Base-by-base conservation (phyloP, 1,140 invertebrate genomes). In the Nixonia krombeini region DNA sequence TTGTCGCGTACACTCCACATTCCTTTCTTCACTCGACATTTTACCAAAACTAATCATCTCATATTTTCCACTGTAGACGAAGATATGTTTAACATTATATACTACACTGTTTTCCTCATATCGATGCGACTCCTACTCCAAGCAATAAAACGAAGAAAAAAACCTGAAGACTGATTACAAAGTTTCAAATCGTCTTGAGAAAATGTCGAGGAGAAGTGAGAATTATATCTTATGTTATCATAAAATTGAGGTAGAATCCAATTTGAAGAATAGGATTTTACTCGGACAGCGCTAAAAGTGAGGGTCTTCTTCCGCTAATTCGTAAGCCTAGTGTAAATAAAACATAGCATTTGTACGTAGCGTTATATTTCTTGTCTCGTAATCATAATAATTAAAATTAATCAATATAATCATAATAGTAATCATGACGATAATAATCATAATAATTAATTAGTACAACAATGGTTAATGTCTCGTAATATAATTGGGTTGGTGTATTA, bases 221-320 rank as follows among this genome's bases (percentile, higher is more conserved):
- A n/a, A n/a, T n/a, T n/a, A n/a, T n/a, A n/a, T n/a, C n/a, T n/a
- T n/a, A n/a, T n/a, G n/a, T 75, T 72, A 74, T 69, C 63, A 68
- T 71, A 78, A 79, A 78, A 78, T 76, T 80, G 80, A 82, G 79
- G 81, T 82, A 83, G 79, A 73, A 76, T 80, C 77, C 78, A 82
- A 84, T 82, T 74, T 70, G 66, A 74, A n/a, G n/a, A n/a, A n/a
- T n/a, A n/a, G n/a, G n/a, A n/a, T n/a, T n/a, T n/a, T n/a, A 76
- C 63, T 73, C 53, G 68, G 59, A 76, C 70, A 66, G 72, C 78
- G 76, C 72, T 81, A 75, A 76, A 75, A 80, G 79, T 81, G 80
- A 82, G 81, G 81, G 74, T 75, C 73, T 79, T 83, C 82, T 82
- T 83, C 75, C 75, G 58, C 63, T 70, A 78, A 74, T 59, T 70